Evolutionary conservation across 2,113 vertebrate genomes (phyloP).

Genomic region (Sceloporus tristichus): DNA sequence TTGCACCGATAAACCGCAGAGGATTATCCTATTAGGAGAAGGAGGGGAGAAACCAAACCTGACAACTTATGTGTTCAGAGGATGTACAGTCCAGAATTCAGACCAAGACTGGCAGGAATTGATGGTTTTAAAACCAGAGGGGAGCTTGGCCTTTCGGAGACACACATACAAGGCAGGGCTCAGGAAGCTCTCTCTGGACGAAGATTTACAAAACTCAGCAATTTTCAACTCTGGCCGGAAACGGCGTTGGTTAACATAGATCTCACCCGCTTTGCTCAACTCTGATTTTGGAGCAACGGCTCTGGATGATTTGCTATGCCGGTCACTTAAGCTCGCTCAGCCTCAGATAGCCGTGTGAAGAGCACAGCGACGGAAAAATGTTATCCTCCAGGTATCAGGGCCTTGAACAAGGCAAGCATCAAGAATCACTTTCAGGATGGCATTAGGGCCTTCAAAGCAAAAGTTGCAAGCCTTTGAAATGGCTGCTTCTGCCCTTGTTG

Average conservation of each 20-base stretch:
- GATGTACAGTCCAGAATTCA: neutral
- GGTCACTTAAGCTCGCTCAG: slow-evolving; percentile 2
- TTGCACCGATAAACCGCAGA: neutral
- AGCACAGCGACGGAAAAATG: neutral
- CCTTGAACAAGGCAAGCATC: neutral
- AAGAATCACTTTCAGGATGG: neutral
- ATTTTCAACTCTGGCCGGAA: slow-evolving; percentile 14
- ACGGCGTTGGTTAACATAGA: neutral
- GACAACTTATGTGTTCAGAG: too few relatives aligned
- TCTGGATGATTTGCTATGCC: neutral
- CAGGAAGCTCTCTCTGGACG: neutral
- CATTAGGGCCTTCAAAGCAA: too few relatives aligned
- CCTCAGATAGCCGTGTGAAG: neutral
- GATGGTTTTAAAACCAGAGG: neutral
- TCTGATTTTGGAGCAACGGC: neutral
- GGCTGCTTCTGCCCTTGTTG: neutral
- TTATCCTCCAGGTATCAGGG: too few relatives aligned
- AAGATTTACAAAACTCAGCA: neutral
- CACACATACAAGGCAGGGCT: too few relatives aligned
- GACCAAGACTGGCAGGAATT: accelerated
- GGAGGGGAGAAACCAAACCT: neutral
- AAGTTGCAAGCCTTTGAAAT: neutral
- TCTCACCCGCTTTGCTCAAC: neutral
- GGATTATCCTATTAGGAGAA: neutral
- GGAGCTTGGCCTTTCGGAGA: neutral